Evolutionary conservation across 2,113 vertebrate species (phyloP).

Genomic region (Siniperca knerii): DNA sequence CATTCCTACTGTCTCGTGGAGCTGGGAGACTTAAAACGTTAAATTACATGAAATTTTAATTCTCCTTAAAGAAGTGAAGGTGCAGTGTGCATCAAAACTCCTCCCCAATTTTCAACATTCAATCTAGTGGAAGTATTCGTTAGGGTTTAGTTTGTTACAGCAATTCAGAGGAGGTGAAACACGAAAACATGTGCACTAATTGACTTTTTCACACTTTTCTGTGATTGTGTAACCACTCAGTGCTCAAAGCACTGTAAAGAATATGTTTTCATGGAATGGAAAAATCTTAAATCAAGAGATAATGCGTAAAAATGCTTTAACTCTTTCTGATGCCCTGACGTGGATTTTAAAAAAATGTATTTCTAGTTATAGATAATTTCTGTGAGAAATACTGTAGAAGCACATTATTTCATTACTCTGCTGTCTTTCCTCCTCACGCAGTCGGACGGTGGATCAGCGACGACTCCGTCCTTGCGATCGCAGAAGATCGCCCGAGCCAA

Average conservation of each 20-base stretch:
- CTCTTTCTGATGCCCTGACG: not conserved
- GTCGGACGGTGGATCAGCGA: constrained; percentile 78
- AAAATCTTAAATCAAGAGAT: no score
- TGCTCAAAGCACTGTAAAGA: no score
- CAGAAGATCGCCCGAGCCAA: constrained; percentile 94
- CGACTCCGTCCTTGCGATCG: constrained; percentile 86
- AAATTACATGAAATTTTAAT: not conserved
- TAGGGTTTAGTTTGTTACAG: not conserved
- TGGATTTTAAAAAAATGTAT: not conserved
- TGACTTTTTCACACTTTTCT: not conserved
- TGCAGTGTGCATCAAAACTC: not conserved
- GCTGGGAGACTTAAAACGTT: not conserved
- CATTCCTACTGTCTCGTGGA: not conserved
- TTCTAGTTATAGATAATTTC: not conserved
- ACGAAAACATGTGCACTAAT: not conserved
- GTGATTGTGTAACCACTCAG: not conserved
- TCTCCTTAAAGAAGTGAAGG: not conserved
- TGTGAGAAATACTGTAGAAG: not conserved
- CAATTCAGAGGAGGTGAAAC: not conserved
- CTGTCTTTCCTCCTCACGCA: constrained; percentile 49
- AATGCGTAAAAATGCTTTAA: no score
- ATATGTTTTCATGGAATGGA: not conserved
- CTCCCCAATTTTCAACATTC: not conserved
- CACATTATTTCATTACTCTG: not conserved
- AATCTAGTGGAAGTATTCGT: not conserved